Evolutionary conservation across 1,140 invertebrate genomes (phyloP), one percentile per base, ranked within the genome.

Genomic region (Zaprionus taronus): DNA sequence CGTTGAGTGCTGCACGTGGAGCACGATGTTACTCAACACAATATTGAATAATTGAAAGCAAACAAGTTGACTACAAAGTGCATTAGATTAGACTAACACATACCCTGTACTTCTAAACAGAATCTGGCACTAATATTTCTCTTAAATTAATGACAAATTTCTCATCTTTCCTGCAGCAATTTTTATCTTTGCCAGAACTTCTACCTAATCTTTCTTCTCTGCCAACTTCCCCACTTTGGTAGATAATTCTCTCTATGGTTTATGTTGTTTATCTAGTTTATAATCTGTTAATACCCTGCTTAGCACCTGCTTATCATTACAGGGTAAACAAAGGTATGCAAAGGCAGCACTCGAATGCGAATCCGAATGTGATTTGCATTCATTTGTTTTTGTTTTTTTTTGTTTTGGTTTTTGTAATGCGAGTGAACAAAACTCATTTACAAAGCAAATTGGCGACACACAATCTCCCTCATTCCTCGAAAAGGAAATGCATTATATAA

Each of bases 21-120:
- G 28, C 38, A 31, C n/a, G 24, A 7, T 71, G 60, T 65, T 76
- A 71, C 63, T 44, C 55, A 76, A 72, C 55, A 72, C 55, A 66
- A 60, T 44, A 51, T 71, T 64, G 15, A 65, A 65, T 61, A 55
- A 70, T 60, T 56, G n/a, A 38, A 47, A 49, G 11, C 24, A 51
- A 51, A 58, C 34, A 53, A 34, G 12, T 41, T 14, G n/a, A 17
- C 4, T 7, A 7, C 15, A 5, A n/a, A 15, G 15, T 20, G 12
- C 31, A 11, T 56, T 11, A 6, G 15, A 14, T 12, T 5, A 26
- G 31, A 4, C 17, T n/a, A 34, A 5, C 12, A 20, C 20, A 22
- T 73, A 73, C 56, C 64, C 36, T 72, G 47, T 5, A 38, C 9
- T 34, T 34, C 31, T 34, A 1, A 34, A 0, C 31, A 34, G 31